A percentile compares a stretch with the other conserved stretches of the same genome.
These are phyloP conservation scores for Standfussiana lucernea DNA, from an alignment of 2,888 invertebrate genomes.

Conservation along the genomic window DNA sequence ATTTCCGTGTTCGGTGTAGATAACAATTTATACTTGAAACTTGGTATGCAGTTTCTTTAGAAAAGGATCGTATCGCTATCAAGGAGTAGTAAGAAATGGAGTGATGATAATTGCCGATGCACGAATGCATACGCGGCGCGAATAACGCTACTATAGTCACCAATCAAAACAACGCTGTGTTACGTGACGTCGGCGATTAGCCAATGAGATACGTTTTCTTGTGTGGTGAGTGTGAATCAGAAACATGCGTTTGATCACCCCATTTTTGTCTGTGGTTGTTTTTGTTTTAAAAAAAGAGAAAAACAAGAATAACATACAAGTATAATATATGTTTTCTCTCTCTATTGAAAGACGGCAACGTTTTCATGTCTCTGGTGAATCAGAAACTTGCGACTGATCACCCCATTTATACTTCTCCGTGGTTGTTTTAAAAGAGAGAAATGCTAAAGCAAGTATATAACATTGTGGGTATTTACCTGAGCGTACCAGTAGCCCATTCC, in stretches of 20 bases:
- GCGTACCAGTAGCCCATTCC: slow-evolving; percentile 98
- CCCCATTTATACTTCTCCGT: slow-evolving; percentile 4
- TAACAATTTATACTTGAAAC: slow-evolving; percentile 20
- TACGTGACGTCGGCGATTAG: not conserved
- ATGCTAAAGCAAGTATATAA: not conserved
- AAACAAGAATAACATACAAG: not conserved
- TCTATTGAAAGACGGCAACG: not conserved
- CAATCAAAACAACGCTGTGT: slow-evolving; percentile 25
- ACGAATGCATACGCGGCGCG: slow-evolving; percentile 19
- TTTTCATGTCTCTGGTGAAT: not conserved
- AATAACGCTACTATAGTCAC: not conserved
- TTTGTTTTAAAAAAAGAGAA: not conserved
- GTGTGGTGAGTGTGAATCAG: not conserved
- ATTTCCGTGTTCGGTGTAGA: slow-evolving; percentile 28
- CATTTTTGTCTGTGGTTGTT: not conserved
- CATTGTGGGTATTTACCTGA: slow-evolving; percentile 90
- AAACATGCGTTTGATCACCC: not conserved
- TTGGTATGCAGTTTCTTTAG: slow-evolving; percentile 1
- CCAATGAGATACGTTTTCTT: slow-evolving; percentile 26
- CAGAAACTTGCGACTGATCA: not conserved
- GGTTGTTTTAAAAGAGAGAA: not conserved
- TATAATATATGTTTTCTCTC: not conserved
- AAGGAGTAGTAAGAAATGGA: slow-evolving; percentile 28
- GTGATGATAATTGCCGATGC: slow-evolving; percentile 11
- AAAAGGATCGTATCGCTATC: not conserved